Percentiles rank a stretch among this genome's conserved stretches.
Conservation (phyloP, 2,888 invertebrate species). For the Drosophila neotestacea region DNA sequence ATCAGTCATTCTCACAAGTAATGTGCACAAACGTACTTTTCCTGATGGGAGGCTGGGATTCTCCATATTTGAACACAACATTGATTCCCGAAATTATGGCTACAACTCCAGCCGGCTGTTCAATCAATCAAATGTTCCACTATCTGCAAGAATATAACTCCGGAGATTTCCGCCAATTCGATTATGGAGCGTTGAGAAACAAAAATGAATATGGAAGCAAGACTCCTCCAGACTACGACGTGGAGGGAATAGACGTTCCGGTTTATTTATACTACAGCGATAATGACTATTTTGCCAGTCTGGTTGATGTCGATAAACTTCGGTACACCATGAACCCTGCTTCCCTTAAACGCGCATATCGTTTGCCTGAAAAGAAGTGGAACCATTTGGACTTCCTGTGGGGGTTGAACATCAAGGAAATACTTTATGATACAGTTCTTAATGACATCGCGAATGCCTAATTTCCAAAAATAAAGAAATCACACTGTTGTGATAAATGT, state of each 20-base stretch:
- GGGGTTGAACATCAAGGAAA: slow-evolving; percentile 70
- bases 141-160: slow-evolving; percentile 79
- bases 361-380: slow-evolving; percentile 71
- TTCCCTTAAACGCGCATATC: slow-evolving; percentile 64
- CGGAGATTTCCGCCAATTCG: slow-evolving; percentile 69
- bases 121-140: slow-evolving; percentile 74
- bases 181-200: slow-evolving; percentile 69
- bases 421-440: slow-evolving; percentile 68
- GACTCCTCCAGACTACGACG: slow-evolving; percentile 62
- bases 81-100: slow-evolving; percentile 76
- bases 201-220: slow-evolving; percentile 61
- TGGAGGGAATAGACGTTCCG: slow-evolving; percentile 66
- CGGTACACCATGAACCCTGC: slow-evolving; percentile 48
- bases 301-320: slow-evolving; percentile 77
- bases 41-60: slow-evolving; percentile 68
- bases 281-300: slow-evolving; percentile 76
- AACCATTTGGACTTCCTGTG: slow-evolving; percentile 79
- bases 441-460: slow-evolving; percentile 66
- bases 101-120: slow-evolving; percentile 79
- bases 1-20: slow-evolving; percentile 53
- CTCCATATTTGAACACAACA: slow-evolving; percentile 69
- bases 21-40: slow-evolving; percentile 70
- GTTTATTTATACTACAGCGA: slow-evolving; percentile 78
- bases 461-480: slow-evolving; percentile 29
- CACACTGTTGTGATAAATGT: slow-evolving; percentile 1